Base-by-base conservation (phyloP, 2,888 invertebrate species). In the Allophyes oxyacanthae region DNA sequence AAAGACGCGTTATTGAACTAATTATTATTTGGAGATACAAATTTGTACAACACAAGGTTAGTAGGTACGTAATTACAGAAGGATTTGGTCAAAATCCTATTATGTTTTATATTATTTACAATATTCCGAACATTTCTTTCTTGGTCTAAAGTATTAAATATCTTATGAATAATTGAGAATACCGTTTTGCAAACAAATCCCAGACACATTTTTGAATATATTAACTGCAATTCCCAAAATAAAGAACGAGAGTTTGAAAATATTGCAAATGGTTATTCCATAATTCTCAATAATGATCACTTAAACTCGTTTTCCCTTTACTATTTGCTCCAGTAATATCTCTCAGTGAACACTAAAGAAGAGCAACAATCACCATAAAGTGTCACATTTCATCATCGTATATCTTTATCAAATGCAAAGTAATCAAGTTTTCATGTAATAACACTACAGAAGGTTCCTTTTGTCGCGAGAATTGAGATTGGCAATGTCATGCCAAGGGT, bases 361-460 rank as follows among this genome's bases (percentile, higher is more conserved):
- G 51, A 87, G 77, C 52, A 61, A 70, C 64, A 73, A 78, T 79
- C 63, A 52, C 26, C 46, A 63, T 63, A 65, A 65, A 64, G 11
- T n/a, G 30, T 46, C 37, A 30, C 45, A 26, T 63, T 63, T 63
- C 59, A 64, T 63, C 54, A 55, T 50, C 58, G 64, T 52, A 63
- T 61, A 53, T 50, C 48, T 57, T 55, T 52, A 58, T 30, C 15
- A 44, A 48, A 42, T 40, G 48, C n/a, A n/a, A n/a, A n/a, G n/a
- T 20, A 20, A 20, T 20, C 20, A 20, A 20, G 20, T 20, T 20
- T 20, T 20, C 20, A 20, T n/a, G n/a, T n/a, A n/a, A n/a, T 20
- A 20, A 20, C 20, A 20, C 20, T 20, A 45, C 10, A 32, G 10
- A 15, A 30, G 6, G 36, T 13, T 43, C 9, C 11, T 32, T 62